Evolutionary conservation across 2,113 vertebrate genomes (phyloP), one percentile per base, ranked within the genome.

Genomic region (Columbina picui): DNA sequence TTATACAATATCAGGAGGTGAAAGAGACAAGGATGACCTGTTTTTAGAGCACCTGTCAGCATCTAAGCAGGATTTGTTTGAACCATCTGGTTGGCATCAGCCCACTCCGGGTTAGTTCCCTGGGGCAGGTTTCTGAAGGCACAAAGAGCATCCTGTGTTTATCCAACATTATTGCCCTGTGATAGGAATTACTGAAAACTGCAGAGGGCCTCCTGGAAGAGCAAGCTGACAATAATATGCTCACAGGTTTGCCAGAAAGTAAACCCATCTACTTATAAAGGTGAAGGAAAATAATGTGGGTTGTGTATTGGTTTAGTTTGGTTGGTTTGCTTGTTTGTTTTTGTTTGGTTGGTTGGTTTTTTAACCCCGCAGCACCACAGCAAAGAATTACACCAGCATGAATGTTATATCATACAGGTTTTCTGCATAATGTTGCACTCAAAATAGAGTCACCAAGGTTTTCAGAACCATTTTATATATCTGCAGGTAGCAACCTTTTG

Each of bases 61-160:
- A 79, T 79, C 63, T 69, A 77, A 71, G 22, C 19, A 77, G 59
- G 91, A 84, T 6, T 79, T 67, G 32, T 55, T 38, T 53, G 47
- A 89, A 67, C 34, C 15, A 57, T 19, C 41, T 71, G 55, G 11
- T 39, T 65, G 26, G n/a, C 49, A 75, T 3, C 5, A 71, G 47
- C 23, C n/a, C 67, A 83, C 0, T 0, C 3, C 56, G 27, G 14
- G 8, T n/a, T 32, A 3, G 15, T 65, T 93, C 26, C 38, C 50
- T 45, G 65, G 12, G 13, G 36, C n/a, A 70, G 25, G 45, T 73
- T 93, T 80, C 63, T 90, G 61, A 87, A 80, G 17, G 17, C 64
- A 8, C 19, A 22, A 75, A 76, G 34, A 74, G 8, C 18, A 38
- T 45, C 7, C 26, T 49, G 22, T 74, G 41, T 76, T 79, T 81